These are phyloP conservation scores for Cichladusa arquata DNA, from an alignment of 2,113 vertebrate species.

Conservation along the genomic window DNA sequence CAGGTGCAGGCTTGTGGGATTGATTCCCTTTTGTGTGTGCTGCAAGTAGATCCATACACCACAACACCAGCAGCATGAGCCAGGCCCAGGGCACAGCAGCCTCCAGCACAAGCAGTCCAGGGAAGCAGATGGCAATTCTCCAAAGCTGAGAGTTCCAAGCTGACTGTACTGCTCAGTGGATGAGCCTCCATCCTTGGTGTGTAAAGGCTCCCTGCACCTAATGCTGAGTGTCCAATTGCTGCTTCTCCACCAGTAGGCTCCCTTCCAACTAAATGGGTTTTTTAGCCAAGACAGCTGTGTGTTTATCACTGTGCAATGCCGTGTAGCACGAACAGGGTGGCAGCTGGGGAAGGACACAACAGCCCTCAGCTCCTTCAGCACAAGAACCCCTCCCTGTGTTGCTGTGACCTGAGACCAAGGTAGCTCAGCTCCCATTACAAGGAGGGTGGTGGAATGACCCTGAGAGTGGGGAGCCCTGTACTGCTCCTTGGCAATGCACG, in stretches of 20 bases:
- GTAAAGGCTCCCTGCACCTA: not conserved
- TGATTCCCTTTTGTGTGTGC: not conserved
- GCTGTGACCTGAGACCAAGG: not conserved
- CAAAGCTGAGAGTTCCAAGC: not conserved
- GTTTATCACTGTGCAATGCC: not conserved
- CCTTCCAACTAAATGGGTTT: not conserved
- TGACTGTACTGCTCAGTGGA: not conserved
- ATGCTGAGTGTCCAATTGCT: not conserved
- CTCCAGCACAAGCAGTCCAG: not conserved
- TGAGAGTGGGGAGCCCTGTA: not conserved
- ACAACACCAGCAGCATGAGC: not conserved
- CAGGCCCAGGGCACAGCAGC: not conserved
- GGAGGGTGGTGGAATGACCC: not conserved
- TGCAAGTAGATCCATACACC: accelerated
- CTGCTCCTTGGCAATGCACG: accelerated
- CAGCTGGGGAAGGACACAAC: not conserved
- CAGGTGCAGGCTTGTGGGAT: not conserved
- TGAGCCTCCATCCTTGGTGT: not conserved
- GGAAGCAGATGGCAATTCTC: not conserved
- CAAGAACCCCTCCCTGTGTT: not conserved
- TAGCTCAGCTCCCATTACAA: not conserved
- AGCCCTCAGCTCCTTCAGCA: not conserved
- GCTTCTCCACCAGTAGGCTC: not conserved
- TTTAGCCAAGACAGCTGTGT: not conserved
- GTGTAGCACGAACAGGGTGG: not conserved